These are phyloP conservation scores for Nylanderia fulva DNA, from an alignment of 1,140 invertebrate species.

Conservation along the genomic window DNA sequence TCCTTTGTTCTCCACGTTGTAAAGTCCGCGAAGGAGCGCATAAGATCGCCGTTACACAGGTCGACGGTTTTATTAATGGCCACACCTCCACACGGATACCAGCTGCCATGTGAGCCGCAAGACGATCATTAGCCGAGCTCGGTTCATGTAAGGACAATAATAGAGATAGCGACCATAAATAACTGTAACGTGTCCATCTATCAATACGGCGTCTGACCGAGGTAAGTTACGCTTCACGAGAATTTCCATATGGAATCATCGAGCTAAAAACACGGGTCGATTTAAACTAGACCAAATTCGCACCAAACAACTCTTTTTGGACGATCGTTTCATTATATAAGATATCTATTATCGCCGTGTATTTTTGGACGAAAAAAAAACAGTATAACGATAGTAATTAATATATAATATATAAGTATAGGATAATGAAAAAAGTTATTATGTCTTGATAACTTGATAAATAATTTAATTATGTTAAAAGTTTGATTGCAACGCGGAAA, in stretches of 20 bases:
- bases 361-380: neutral
- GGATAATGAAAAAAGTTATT: neutral
- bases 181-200: slow-evolving; percentile 76
- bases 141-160: slow-evolving; percentile 76
- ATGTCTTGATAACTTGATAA: slow-evolving; percentile 1
- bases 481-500: neutral
- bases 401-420: neutral
- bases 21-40: slow-evolving; percentile 7
- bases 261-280: neutral
- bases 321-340: neutral
- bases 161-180: slow-evolving; percentile 78
- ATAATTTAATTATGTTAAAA: slow-evolving; percentile 2
- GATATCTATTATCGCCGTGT: neutral
- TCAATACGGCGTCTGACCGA: slow-evolving; percentile 60
- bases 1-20: slow-evolving; percentile 62
- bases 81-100: slow-evolving; percentile 67
- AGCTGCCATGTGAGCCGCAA: slow-evolving; percentile 67
- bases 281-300: slow-evolving; percentile 9
- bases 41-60: slow-evolving; percentile 55
- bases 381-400: neutral
- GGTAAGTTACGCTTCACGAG: slow-evolving; percentile 10
- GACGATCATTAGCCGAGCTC: slow-evolving; percentile 64
- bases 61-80: slow-evolving; percentile 73
- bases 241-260: slow-evolving; percentile 27
- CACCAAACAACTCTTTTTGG: neutral